Evolutionary conservation across 2,113 vertebrate species (phyloP), one percentile per base, ranked within the genome.

Genomic region (Tautogolabrus adspersus): DNA sequence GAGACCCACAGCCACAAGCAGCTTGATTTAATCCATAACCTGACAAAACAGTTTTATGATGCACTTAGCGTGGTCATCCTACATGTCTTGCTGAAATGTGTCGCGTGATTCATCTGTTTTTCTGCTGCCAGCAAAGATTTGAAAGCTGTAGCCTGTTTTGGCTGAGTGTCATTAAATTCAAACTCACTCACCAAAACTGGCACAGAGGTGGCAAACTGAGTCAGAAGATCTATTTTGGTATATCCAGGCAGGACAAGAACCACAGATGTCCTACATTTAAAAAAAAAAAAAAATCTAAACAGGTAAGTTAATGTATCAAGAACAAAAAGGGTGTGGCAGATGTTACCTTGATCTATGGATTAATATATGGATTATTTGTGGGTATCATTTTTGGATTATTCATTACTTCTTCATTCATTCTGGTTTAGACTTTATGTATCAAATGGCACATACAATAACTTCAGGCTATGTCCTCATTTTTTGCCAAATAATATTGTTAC

Each of bases 141-240:
- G 16, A 60, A 47, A 61, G 61, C 44, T 13, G 6, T 47, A 26
- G 62, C 13, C 34, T 49, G 42, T 19, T 42, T 46, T 34, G 30
- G 7, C 44, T 58, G 30, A 37, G 49, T 80, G 58, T 54, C 59
- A 64, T 65, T 54, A 60, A 59, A 60, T 51, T 52, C 58, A 57
- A 30, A 49, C 56, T 55, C 16, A 38, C 44, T 37, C 60, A 75
- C 7, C 10, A 54, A 55, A 76, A 47, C 61, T 70, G 67, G 46
- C 72, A 70, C 54, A 23, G 10, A 66, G 61, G 55, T 47, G 79
- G 21, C 11, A 60, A 1, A 18, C 19, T 65, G 72, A 75, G 57
- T 74, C 66, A 71, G 64, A 52, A 19, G 22, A 38, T 23, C 42
- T 47, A 38, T 16, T 13, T 18, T 16, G 9, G 15, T 66, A 4